Base-by-base conservation (phyloP, 2,888 invertebrate genomes). In the Phorcus lineatus region DNA sequence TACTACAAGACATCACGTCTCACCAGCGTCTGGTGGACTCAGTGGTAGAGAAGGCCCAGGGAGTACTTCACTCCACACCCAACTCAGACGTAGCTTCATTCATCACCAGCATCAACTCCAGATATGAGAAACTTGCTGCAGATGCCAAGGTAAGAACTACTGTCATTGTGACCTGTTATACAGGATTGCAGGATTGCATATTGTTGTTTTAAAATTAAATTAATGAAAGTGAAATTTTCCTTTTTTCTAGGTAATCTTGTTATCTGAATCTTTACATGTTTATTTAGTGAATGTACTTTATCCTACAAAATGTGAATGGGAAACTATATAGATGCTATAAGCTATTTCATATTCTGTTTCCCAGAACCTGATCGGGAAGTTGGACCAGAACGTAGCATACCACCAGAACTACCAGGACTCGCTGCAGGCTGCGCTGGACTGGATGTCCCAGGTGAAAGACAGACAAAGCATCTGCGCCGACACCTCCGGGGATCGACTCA, bases 1-100 rank as follows among this genome's bases (percentile, higher is more conserved):
- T 96, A 77, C 95, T 97, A 79, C 98, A 98, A 94, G 98, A 98
- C 93, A 96, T 98, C 31, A 94, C 95, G 66, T 96, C 97, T 0
- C 97, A 98, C 90, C 97, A 97, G 92, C 95, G 97, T 86, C 95
- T 97, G 13, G 96, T 98, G 67, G 98, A 98, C 94, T 96, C 96
- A 1, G 96, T 98, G 1, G 96, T 96, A 4, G 97, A 98, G 91
- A 98, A 97, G 92, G 97, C 97, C 0, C 95, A 96, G 87, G 95
- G 95, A 24, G 92, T 96, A 3, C 94, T 96, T 0, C 94, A 95
- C 31, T 95, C 95, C n/a, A 95, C 97, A 2, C 94, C 87, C 67
- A 90, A 89, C 82, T 86, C 90, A 11, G 90, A 92, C 17, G 89
- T 92, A 55, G 83, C 88, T 31, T 80, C 85, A 19, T 90, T 91